Base-by-base conservation (phyloP, 2,113 vertebrate genomes). In the Ginglymostoma cirratum region DNA sequence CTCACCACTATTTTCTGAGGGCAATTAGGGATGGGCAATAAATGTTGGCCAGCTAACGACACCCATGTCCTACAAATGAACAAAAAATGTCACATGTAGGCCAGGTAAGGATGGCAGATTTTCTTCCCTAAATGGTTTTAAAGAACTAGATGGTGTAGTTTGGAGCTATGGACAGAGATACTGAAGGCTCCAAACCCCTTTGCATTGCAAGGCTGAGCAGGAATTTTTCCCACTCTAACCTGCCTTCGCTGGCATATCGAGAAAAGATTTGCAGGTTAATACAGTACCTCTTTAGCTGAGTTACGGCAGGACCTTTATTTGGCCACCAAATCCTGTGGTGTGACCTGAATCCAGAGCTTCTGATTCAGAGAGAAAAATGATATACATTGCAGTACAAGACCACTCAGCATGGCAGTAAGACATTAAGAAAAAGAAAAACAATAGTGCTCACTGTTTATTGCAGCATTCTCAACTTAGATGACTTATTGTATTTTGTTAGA, bases 401-500 rank as follows among this genome's bases (percentile, higher is more conserved):
- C 70, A 30, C 70, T 30, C 70, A 72, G 70, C 70, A 72, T 4
- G 2, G 70, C 34, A 19, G n/a, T 42, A 83, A 83, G n/a, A 38
- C 15, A 83, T 83, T 2, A 42, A 83, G 3, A 0, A 42, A 42
- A 38, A 19, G 2, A 19, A 83, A 83, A 38, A 8, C 55, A 61
- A 38, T 42, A 80, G 14, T 21, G 17, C n/a, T 83, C n/a, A 80
- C 15, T 19, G 15, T 42, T 38, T n/a, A 83, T 83, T 83, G n/a
- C n/a, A 55, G 48, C 42, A 34, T 61, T 90, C 12, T 3, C 34
- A 61, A 55, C 15, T 34, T 55, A 61, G 30, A 93, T 93, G n/a
- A 2, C 5, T 19, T 3, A 34, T 34, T 95, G 0, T 30, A 52
- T 52, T 70, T 69, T 3, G 85, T 45, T 96, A 99, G 98, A 98